Percentiles rank a stretch among this genome's conserved stretches.
These are phyloP conservation scores for Lysandra bellargus DNA, from an alignment of 2,888 invertebrate genomes.

Conservation along the genomic window DNA sequence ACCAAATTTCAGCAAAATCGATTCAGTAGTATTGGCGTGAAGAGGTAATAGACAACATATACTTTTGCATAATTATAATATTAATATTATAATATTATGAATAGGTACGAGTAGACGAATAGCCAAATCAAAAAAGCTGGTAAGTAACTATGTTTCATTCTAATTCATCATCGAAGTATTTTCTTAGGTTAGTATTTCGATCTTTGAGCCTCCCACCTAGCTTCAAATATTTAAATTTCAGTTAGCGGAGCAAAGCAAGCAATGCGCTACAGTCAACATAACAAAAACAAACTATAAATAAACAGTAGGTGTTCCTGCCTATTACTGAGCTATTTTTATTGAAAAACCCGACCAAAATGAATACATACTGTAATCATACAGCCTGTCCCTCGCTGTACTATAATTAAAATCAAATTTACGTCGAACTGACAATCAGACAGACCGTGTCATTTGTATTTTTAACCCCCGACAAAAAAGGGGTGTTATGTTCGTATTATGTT, in stretches of 20 bases:
- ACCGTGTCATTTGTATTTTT: constrained; percentile 30
- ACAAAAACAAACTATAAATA: constrained; percentile 3
- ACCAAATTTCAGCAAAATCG: no score
- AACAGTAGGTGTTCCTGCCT: not conserved
- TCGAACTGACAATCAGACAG: constrained; percentile 41
- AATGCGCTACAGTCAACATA: not conserved
- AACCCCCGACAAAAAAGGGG: no score
- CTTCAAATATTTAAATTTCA: not conserved
- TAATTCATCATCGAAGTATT: no score
- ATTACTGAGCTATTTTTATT: not conserved
- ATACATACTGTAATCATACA: constrained; percentile 22
- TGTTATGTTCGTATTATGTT: constrained; percentile 12
- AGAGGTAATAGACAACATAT: no score
- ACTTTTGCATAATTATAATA: no score
- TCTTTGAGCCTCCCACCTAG: not conserved
- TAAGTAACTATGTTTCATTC: no score
- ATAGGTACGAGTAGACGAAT: no score
- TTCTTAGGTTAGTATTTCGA: not conserved
- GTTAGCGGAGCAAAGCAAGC: not conserved
- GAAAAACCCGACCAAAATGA: constrained; percentile 2
- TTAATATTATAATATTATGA: no score
- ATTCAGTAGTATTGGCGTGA: no score
- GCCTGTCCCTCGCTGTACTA: not conserved
- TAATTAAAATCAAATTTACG: constrained; percentile 46
- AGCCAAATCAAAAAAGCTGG: no score